A percentile compares a stretch with the other conserved stretches of the same genome.
Evolutionary conservation across 92 coral and sea anemone species (phyloP).

Genomic region (Actinernus sp.): DNA sequence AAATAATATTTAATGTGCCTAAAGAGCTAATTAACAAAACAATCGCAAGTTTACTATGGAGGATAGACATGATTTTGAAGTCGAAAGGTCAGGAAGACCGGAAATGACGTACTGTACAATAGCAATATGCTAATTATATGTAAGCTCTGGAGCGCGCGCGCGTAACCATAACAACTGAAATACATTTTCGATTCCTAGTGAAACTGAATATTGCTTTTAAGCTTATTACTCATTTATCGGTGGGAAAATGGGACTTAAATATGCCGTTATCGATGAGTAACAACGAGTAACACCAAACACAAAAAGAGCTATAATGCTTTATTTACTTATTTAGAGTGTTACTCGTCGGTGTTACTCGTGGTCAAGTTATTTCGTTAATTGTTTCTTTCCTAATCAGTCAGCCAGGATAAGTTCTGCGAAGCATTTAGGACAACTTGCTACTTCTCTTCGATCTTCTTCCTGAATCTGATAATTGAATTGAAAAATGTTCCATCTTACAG

Average conservation of each 20-base stretch:
- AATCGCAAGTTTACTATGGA: too few species aligned
- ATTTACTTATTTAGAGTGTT: too few species aligned
- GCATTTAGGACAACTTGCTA: constrained; percentile 26
- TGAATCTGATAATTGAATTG: constrained; percentile 5
- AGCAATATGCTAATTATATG: too few species aligned
- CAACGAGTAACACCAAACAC: background rate
- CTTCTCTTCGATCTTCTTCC: constrained; percentile 6
- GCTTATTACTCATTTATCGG: too few species aligned
- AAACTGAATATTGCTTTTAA: too few species aligned
- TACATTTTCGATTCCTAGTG: background rate
- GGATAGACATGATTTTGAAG: too few species aligned
- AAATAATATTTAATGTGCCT: too few species aligned
- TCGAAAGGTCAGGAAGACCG: too few species aligned
- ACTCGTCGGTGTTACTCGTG: background rate
- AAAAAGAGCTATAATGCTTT: background rate
- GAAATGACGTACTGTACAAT: too few species aligned
- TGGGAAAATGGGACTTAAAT: background rate
- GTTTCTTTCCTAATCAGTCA: background rate
- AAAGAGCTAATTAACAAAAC: too few species aligned
- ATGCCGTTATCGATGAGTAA: background rate
- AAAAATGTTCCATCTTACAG: constrained; percentile 41
- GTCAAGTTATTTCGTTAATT: background rate
- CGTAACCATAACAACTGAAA: too few species aligned
- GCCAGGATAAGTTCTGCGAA: background rate
- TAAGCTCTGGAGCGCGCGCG: too few species aligned